phyloP scores from a whole-genome alignment of 2,797 vertebrate genomes.

The Sciurus vulgaris region DNA sequence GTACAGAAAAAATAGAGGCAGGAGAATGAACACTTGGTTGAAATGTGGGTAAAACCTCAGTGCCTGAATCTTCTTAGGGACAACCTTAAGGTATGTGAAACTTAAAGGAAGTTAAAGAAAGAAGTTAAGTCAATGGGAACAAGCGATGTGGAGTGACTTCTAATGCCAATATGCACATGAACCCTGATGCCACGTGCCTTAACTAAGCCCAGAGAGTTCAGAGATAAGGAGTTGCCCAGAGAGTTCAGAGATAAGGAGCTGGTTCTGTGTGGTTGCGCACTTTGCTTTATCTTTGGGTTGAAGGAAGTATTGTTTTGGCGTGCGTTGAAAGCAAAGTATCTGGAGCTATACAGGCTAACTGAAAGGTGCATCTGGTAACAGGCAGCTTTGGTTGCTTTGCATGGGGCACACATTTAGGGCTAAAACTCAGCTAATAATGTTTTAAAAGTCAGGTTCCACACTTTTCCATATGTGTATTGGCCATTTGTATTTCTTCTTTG shows the following conservation, averaged over 20 bases:
- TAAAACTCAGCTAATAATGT: background rate
- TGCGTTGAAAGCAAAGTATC: background rate
- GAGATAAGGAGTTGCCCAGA: background rate
- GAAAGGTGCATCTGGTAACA: background rate
- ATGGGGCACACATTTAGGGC: background rate
- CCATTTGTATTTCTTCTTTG: no score
- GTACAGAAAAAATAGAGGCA: background rate
- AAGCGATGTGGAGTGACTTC: background rate
- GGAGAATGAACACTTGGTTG: background rate
- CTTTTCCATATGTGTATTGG: no score
- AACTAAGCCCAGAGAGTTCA: background rate
- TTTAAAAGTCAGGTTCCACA: background rate
- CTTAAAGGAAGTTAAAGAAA: constrained; percentile 5
- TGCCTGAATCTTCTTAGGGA: background rate
- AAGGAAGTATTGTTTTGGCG: constrained; percentile 38
- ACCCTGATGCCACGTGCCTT: background rate
- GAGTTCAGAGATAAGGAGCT: background rate
- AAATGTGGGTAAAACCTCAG: background rate
- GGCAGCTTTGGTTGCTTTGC: background rate
- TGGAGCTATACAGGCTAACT: background rate
- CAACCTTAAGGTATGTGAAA: background rate
- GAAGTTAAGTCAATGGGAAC: background rate
- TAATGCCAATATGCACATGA: background rate
- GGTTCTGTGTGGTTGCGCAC: background rate
- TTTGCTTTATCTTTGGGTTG: constrained; percentile 38